Conservation (phyloP, 2,797 vertebrate genomes). For the Esox lucius region DNA sequence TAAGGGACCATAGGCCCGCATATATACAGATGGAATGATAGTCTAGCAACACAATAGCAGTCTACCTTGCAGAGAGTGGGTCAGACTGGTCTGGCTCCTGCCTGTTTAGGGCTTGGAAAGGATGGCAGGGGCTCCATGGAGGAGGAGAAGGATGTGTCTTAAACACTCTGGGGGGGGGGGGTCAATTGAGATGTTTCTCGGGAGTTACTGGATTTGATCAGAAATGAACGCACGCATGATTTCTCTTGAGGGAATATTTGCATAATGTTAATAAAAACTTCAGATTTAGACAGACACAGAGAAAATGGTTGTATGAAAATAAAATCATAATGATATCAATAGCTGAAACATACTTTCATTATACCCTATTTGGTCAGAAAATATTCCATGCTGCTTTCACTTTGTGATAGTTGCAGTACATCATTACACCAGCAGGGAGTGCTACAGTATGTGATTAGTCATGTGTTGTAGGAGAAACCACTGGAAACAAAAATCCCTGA, state of each 20-base stretch:
- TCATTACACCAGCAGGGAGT: conserved; percentile 39
- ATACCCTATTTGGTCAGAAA: neutral
- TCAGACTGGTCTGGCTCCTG: conserved; percentile 13
- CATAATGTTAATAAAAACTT: neutral
- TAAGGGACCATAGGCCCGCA: conserved; percentile 40
- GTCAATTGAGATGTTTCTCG: neutral
- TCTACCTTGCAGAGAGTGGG: conserved; percentile 55
- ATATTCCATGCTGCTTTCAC: neutral
- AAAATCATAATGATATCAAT: neutral
- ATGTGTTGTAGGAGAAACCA: neutral
- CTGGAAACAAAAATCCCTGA: conserved; percentile 6
- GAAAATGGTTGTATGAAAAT: neutral
- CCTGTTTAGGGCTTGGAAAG: conserved; percentile 40
- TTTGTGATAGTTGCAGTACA: neutral
- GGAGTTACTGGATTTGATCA: neutral
- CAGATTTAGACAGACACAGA: neutral
- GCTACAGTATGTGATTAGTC: conserved; percentile 31
- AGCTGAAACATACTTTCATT: neutral
- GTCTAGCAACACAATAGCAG: conserved; percentile 58
- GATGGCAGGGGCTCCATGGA: neutral
- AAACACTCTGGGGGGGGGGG: conserved; percentile 42
- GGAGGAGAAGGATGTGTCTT: conserved; percentile 23
- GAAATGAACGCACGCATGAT: neutral
- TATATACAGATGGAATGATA: conserved; percentile 58
- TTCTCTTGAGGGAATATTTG: neutral